Evolutionary conservation across 2,888 invertebrate species (phyloP), one percentile per base, ranked within the genome.

Genomic region (Polydrusus tereticollis): DNA sequence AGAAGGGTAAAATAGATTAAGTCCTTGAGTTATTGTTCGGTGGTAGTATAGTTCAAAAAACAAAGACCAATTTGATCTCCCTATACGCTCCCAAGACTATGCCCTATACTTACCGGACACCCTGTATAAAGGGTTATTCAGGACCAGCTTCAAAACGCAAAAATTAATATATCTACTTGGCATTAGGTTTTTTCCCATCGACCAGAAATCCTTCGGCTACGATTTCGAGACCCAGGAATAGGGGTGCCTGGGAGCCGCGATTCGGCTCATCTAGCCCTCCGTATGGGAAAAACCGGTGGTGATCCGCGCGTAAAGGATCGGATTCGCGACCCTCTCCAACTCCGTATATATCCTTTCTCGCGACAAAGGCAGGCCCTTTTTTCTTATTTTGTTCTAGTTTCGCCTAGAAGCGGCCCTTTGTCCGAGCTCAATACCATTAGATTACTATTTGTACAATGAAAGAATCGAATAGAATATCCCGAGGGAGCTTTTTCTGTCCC

Each of bases 231-330:
- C 65, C 41, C 23, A n/a, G 65, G 45, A 33, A 45, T 66, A 66
- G 26, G 57, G 65, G 65, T 57, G 43, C 43, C 20, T 33, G 65
- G n/a, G 36, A 43, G 20, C 55, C 65, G 65, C 43, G 65, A 66
- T 57, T 43, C 41, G 55, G 29, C 43, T 57, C 57, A 66, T 66
- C 43, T 57, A 14, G 65, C 65, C 65, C 55, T 64, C n/a, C 57
- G 55, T 57, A 29, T 66, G 65, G 65, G 65, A 66, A 66, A 62
- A 66, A 55, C 65, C 33, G 65, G 65, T 57, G 65, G 43, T 45
- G 55, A 66, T 66, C 65, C 65, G 65, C 57, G 65, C 45, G 41
- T n/a, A 47, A 57, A 66, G 65, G 57, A 57, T 57, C 43, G 57
- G 43, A 43, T 66, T 57, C 57, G 57, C 57, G 29, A 55, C 65